Evolutionary conservation across 2,113 vertebrate genomes (phyloP).

Genomic region (Pedetes capensis): DNA sequence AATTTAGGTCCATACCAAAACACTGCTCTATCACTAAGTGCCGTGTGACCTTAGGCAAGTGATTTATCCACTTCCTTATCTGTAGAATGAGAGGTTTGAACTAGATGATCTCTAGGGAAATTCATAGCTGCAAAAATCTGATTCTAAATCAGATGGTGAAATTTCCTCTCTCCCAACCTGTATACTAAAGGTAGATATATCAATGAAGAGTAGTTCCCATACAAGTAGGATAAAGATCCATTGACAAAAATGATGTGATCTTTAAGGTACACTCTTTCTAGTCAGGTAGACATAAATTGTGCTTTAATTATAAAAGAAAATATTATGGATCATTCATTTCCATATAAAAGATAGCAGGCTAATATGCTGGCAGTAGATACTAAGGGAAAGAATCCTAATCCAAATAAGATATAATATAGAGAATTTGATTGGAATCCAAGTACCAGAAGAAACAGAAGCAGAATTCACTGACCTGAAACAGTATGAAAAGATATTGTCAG

Average conservation of each 20-base stretch:
- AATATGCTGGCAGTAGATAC: background rate
- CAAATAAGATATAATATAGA: constrained; percentile 24
- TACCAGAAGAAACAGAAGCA: background rate
- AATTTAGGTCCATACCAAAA: too few species aligned
- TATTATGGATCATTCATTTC: background rate
- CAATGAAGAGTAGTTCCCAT: background rate
- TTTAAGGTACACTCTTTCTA: constrained; percentile 23
- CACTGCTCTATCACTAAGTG: background rate
- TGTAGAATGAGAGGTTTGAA: background rate
- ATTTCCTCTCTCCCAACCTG: background rate
- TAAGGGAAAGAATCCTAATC: constrained; percentile 11
- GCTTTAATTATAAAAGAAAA: constrained; percentile 28
- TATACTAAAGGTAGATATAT: background rate
- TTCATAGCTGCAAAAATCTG: constrained; percentile 29
- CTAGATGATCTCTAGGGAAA: background rate
- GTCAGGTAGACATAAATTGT: background rate
- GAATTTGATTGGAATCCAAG: constrained; percentile 25
- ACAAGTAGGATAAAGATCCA: background rate
- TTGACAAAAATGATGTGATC: constrained; percentile 22
- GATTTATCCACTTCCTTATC: background rate
- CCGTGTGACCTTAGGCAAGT: background rate
- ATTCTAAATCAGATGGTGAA: background rate
- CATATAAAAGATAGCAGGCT: background rate
- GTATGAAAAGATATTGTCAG: background rate
- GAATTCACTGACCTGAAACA: background rate